Conservation (phyloP, 2,888 invertebrate genomes). For the Zhengitettix transpicula region DNA sequence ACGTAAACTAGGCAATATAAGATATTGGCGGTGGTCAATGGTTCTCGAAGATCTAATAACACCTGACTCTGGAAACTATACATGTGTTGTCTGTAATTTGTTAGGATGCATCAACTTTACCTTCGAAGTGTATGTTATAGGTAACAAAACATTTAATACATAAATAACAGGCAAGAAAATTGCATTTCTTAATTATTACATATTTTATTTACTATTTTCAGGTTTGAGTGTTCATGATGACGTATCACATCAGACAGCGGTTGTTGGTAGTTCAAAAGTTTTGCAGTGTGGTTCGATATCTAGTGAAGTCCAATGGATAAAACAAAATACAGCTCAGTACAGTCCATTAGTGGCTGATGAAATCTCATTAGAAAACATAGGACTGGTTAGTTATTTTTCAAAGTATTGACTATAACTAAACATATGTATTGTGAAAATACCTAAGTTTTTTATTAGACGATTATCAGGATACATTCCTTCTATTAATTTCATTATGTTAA, state of each 20-base stretch:
- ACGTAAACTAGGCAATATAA: conserved; percentile 45
- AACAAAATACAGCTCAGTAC: no score
- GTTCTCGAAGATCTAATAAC: conserved; percentile 65
- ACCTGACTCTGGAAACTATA: conserved; percentile 74
- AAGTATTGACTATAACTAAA: background rate
- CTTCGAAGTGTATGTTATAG: conserved; percentile 50
- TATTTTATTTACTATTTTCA: background rate
- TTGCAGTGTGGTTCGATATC: no score
- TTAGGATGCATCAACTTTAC: conserved; percentile 62
- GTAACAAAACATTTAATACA: conserved; percentile 32
- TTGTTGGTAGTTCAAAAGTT: no score
- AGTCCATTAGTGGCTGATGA: no score
- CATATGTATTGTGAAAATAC: background rate
- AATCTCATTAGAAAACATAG: no score
- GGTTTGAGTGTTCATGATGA: background rate
- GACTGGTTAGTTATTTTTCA: no score
- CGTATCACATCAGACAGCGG: no score
- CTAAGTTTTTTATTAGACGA: no score
- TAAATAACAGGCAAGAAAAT: background rate
- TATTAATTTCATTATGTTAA: background rate
- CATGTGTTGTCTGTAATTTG: conserved; percentile 69
- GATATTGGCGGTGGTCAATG: conserved; percentile 55
- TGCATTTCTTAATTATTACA: background rate
- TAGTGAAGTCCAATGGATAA: no score
- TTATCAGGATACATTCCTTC: no score